Evolutionary conservation across 2,888 invertebrate species (phyloP).

Genomic region (Calliopum simillimum): DNA sequence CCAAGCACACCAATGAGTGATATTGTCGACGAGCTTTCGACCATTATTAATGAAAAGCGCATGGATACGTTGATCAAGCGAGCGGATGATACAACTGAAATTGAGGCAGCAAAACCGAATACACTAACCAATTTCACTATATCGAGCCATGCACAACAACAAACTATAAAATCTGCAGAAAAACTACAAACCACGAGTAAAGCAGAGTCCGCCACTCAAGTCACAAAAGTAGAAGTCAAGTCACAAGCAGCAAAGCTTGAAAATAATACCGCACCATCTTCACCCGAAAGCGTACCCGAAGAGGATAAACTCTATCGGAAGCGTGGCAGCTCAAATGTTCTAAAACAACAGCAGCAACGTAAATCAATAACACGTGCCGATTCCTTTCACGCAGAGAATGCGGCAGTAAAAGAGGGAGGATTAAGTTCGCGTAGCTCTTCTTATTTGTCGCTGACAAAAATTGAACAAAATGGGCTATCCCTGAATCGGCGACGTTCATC

Average conservation of each 20-base stretch:
- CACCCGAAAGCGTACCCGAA: conserved; percentile 37
- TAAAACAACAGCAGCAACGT: conserved; percentile 43
- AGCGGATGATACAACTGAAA: conserved; percentile 47
- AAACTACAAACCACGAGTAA: conserved; percentile 24
- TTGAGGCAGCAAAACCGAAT: conserved; percentile 60
- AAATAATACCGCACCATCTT: not conserved
- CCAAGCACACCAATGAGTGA: conserved; percentile 55
- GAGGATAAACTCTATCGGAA: conserved; percentile 54
- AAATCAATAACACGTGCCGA: conserved; percentile 58
- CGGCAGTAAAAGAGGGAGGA: not conserved
- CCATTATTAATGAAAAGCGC: conserved; percentile 57
- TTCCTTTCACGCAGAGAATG: conserved; percentile 59
- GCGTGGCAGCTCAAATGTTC: conserved; percentile 44
- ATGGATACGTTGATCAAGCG: conserved; percentile 57
- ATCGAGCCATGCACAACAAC: conserved; percentile 41
- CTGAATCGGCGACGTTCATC: conserved; percentile 61
- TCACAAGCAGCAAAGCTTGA: not conserved
- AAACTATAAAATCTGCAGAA: conserved; percentile 34
- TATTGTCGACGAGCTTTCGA: conserved; percentile 59
- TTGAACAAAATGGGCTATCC: conserved; percentile 50
- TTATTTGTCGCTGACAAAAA: conserved; percentile 59
- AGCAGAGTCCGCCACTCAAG: not conserved
- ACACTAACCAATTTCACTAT: conserved; percentile 62
- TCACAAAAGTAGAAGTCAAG: not conserved
- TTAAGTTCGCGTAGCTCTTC: conserved; percentile 60